phyloP scores from a whole-genome alignment of 2,888 invertebrate genomes.

The Loripinus fragilis region DNA sequence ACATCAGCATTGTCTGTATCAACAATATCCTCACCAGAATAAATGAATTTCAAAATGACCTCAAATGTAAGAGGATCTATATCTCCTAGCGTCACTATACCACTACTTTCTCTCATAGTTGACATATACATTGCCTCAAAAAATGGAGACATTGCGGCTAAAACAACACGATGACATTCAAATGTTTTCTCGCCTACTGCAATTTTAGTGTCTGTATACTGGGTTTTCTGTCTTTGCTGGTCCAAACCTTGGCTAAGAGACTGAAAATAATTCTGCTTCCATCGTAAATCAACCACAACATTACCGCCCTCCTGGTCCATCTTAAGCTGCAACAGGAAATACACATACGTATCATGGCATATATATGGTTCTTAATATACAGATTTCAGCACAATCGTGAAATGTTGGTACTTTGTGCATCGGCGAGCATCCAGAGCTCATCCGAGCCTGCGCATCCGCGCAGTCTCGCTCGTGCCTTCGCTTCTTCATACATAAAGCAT shows the following conservation, averaged over 20 bases:
- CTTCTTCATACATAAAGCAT: too few relatives aligned
- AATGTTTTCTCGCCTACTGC: constrained; percentile 67
- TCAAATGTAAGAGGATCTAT: constrained; percentile 90
- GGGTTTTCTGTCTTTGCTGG: constrained; percentile 52
- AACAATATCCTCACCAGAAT: constrained; percentile 90
- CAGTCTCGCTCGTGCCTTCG: too few relatives aligned
- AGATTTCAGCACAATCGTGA: too few relatives aligned
- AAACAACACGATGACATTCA: constrained; percentile 72
- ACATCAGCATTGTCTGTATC: constrained; percentile 90
- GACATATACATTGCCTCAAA: constrained; percentile 75
- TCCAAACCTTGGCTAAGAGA: constrained; percentile 62
- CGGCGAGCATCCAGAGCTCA: too few relatives aligned
- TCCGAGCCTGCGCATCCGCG: too few relatives aligned
- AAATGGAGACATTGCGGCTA: constrained; percentile 76
- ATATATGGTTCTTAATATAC: too few relatives aligned
- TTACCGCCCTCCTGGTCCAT: constrained; percentile 7
- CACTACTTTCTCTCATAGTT: constrained; percentile 69
- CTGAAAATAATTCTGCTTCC: constrained; percentile 59
- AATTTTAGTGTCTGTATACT: constrained; percentile 72
- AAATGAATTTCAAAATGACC: constrained; percentile 92
- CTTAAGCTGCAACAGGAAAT: neutral
- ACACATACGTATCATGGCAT: neutral
- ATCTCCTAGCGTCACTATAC: constrained; percentile 67
- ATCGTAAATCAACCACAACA: constrained; percentile 19
- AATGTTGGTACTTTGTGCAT: too few relatives aligned